Evolutionary conservation across 64 coral and sea anemone species (phyloP), one percentile per base, ranked within the genome.

Genomic region (Stylophora pistillata): DNA sequence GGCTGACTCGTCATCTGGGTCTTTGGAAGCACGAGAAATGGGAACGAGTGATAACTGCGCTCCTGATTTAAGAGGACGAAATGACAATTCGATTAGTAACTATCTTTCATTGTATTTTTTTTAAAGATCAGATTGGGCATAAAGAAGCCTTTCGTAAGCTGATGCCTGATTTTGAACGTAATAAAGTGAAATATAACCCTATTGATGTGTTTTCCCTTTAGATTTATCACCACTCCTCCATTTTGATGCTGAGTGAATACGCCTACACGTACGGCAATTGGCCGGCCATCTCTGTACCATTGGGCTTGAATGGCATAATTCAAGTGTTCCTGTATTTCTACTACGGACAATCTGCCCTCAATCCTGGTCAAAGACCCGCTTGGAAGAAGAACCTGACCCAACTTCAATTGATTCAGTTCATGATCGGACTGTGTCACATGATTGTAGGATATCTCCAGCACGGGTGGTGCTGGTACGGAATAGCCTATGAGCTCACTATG

Each of bases 261-360:
- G 52, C 87, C 3, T 93, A 89, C 68, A 82, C 79, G 30, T 64
- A 85, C 13, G 86, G 86, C 10, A 76, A 87, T 11, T 96, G 95
- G 91, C 95, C 95, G n/a, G 59, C 91, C 1, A 47, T 93, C 21
- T 82, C 78, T 23, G 89, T 96, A 54, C 86, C 73, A 69, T 77
- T 96, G 25, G 95, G 87, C 4, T 23, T 96, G 0, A 96, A 96
- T 33, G 89, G 87, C 3, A 62, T 96, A 75, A 88, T 96, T 23
- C 95, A 96, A 55, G 88, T 96, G 12, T 96, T 96, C 56, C 82
- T 96, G n/a, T 96, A 96, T 27, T 66, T 87, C 76, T 96, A 96
- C 23, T 96, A 96, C 34, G 95, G 87, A 15, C 87, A 93, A 21
- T 86, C 73, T 14, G 95, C 95, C 9, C 77, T 96, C 1, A 69